Conservation (phyloP, 2,113 vertebrate genomes). For the Antechinus stuartii region DNA sequence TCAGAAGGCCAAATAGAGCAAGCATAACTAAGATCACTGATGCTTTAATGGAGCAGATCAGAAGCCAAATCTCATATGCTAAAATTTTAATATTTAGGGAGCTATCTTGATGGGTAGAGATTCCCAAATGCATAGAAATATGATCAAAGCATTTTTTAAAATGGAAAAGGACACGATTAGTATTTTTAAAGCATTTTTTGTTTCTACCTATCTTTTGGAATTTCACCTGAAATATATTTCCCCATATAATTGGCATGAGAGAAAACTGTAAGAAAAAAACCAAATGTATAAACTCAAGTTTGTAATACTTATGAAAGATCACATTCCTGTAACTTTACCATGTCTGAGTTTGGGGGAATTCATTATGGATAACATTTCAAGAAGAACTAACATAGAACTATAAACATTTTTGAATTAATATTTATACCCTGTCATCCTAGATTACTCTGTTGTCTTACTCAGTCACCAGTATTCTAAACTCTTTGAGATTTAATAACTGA, state of each 20-base stretch:
- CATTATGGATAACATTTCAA: slow-evolving; percentile 42
- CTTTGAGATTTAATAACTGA: slow-evolving; percentile 16
- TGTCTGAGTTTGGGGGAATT: slow-evolving; percentile 42
- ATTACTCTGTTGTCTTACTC: neutral
- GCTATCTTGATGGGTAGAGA: slow-evolving; percentile 43
- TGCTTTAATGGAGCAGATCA: slow-evolving; percentile 26
- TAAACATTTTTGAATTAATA: slow-evolving; percentile 51
- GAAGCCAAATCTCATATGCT: slow-evolving; percentile 31
- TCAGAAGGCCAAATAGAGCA: slow-evolving; percentile 53
- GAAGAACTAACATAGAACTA: slow-evolving; percentile 43
- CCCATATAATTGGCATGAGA: slow-evolving; percentile 45
- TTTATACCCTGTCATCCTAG: neutral
- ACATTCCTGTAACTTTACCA: slow-evolving; percentile 21
- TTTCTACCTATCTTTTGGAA: slow-evolving; percentile 35
- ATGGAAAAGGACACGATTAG: slow-evolving; percentile 6
- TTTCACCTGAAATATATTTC: slow-evolving; percentile 39
- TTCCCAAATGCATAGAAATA: slow-evolving; percentile 35
- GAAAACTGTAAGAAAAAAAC: slow-evolving; percentile 4
- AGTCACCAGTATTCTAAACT: neutral
- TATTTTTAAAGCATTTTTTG: slow-evolving; percentile 4
- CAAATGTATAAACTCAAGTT: slow-evolving; percentile 18
- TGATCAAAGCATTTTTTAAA: slow-evolving; percentile 25
- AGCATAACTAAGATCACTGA: slow-evolving; percentile 39
- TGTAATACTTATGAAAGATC: slow-evolving; percentile 12
- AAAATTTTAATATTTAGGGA: slow-evolving; percentile 27